Conservation (phyloP, 2,797 vertebrate species). For the Glyptemys insculpta region DNA sequence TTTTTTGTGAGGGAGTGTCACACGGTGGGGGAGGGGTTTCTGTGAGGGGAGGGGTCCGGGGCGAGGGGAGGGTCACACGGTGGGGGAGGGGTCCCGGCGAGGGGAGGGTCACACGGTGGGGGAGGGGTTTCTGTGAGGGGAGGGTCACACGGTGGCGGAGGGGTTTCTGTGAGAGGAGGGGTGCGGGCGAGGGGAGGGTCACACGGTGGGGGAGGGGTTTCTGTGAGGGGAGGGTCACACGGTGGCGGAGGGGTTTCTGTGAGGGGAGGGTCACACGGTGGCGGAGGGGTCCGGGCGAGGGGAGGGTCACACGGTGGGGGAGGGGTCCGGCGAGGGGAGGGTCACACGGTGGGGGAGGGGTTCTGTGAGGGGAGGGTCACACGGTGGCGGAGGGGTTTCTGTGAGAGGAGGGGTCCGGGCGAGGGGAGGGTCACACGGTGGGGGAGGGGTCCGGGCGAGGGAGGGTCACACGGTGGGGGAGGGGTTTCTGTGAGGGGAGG, state of each 20-base stretch:
- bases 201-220: not conserved
- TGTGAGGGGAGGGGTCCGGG: constrained; percentile 27
- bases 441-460: not conserved
- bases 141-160: no score
- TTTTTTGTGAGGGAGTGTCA: not conserved
- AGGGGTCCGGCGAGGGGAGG: not conserved
- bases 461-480: not conserved
- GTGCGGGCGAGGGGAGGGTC: not conserved
- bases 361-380: not conserved
- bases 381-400: not conserved
- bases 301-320: not conserved
- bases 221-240: not conserved
- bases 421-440: constrained; percentile 71
- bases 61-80: constrained; percentile 69
- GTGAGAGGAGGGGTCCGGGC: constrained; percentile 35
- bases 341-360: not conserved
- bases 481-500: constrained; percentile 13
- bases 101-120: constrained; percentile 16
- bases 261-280: constrained; percentile 4
- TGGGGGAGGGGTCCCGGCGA: constrained; percentile 59
- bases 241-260: not conserved
- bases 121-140: not conserved
- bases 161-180: not conserved
- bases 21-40: not conserved
- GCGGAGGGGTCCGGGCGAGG: constrained; percentile 38